phyloP scores from a whole-genome alignment of 2,113 vertebrate genomes.

The Megaptera novaeangliae region DNA sequence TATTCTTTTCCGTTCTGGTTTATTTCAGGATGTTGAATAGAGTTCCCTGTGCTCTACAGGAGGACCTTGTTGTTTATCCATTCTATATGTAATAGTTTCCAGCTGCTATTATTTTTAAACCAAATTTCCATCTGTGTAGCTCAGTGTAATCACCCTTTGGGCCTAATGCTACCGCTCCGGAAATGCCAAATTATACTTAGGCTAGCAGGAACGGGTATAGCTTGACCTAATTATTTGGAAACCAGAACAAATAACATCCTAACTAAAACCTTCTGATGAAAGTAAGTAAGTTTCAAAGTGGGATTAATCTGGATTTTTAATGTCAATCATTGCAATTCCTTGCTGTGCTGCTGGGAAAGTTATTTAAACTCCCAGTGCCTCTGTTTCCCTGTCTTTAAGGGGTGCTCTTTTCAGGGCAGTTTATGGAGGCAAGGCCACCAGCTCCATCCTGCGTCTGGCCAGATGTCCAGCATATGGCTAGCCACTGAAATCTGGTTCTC shows the following conservation, averaged over 20 bases:
- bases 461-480: fast-evolving
- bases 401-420: background rate
- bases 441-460: fast-evolving
- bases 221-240: background rate
- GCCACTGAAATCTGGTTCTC: background rate
- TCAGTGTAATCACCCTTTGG: background rate
- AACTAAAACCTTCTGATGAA: background rate
- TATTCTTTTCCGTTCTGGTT: background rate
- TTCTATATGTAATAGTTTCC: background rate
- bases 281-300: background rate
- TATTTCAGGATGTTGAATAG: background rate
- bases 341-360: background rate
- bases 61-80: background rate
- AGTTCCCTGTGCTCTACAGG: background rate
- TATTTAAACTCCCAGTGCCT: background rate
- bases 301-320: background rate
- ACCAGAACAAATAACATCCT: background rate
- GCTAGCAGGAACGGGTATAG: background rate
- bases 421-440: background rate
- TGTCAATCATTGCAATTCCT: background rate
- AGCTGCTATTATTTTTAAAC: background rate
- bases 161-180: background rate
- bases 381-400: background rate
- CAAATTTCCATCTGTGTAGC: background rate
- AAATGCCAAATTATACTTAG: background rate